Conservation (phyloP, 2,888 invertebrate species). For the Pandemis corylana region DNA sequence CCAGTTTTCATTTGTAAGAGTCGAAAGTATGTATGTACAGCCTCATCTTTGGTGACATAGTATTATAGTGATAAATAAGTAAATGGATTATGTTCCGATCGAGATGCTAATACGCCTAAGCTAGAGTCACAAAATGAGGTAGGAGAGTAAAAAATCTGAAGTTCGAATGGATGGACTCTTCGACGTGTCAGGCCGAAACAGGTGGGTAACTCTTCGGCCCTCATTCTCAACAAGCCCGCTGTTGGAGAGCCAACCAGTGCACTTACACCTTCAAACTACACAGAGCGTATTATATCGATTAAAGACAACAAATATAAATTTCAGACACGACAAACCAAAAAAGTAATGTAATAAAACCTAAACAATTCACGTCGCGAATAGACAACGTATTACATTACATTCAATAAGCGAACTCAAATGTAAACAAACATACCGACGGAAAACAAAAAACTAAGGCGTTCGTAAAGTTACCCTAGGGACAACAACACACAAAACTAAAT, state of each 20-base stretch:
- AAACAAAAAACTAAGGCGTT: constrained; percentile 10
- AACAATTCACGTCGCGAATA: background rate
- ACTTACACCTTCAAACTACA: background rate
- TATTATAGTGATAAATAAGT: constrained; percentile 59
- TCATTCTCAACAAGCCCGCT: constrained; percentile 1
- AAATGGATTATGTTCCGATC: constrained; percentile 54
- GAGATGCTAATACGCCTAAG: constrained; percentile 63
- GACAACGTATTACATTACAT: background rate
- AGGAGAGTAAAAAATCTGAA: constrained; percentile 74
- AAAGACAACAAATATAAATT: background rate
- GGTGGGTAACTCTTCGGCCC: background rate
- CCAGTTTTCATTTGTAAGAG: constrained; percentile 54
- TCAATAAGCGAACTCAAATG: background rate
- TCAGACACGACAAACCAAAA: background rate
- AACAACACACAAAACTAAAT: constrained; percentile 44
- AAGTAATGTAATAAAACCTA: background rate
- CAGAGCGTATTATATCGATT: background rate
- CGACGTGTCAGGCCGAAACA: background rate
- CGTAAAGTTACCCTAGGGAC: constrained; percentile 21
- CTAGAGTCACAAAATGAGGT: constrained; percentile 80
- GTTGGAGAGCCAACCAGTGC: background rate
- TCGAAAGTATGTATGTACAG: constrained; percentile 63
- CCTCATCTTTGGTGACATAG: constrained; percentile 79
- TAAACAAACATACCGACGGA: constrained; percentile 22
- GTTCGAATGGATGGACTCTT: constrained; percentile 63